phyloP scores from a whole-genome alignment of 2,113 vertebrate species.

The Ceyx margarethae region DNA sequence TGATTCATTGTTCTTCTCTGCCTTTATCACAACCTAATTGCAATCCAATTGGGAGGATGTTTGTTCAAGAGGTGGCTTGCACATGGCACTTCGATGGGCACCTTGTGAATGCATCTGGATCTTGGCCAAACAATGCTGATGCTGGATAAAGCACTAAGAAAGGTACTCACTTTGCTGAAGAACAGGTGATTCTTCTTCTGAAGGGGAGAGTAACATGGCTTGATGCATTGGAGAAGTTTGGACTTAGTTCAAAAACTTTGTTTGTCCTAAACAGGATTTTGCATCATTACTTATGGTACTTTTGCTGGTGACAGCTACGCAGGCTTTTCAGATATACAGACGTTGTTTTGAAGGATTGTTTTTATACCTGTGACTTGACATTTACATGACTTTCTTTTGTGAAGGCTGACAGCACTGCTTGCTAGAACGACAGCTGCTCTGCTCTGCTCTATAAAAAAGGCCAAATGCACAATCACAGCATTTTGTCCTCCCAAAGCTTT shows the following conservation, averaged over 20 bases:
- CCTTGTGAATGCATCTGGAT: not conserved
- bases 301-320: not conserved
- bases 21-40: not conserved
- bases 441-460: slow-evolving; percentile 30
- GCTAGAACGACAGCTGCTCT: slow-evolving; percentile 64
- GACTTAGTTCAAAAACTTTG: slow-evolving; percentile 42
- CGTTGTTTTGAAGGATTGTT: slow-evolving; percentile 59
- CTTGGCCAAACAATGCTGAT: not conserved
- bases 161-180: not conserved
- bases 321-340: slow-evolving; percentile 47
- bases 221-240: slow-evolving; percentile 18
- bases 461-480: slow-evolving; percentile 30
- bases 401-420: slow-evolving; percentile 63
- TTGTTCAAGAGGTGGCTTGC: slow-evolving; percentile 1
- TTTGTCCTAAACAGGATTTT: slow-evolving; percentile 26
- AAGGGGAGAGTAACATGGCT: not conserved
- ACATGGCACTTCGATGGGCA: not conserved
- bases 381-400: slow-evolving; percentile 70
- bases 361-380: slow-evolving; percentile 67
- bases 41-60: not conserved
- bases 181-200: not conserved
- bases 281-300: not conserved
- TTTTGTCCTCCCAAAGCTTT: slow-evolving; percentile 27
- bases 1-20: not conserved
- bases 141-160: not conserved